A percentile compares a stretch with the other conserved stretches of the same genome.
Evolutionary conservation across 2,888 invertebrate genomes (phyloP).

Genomic region (Epinotia brunnichana): DNA sequence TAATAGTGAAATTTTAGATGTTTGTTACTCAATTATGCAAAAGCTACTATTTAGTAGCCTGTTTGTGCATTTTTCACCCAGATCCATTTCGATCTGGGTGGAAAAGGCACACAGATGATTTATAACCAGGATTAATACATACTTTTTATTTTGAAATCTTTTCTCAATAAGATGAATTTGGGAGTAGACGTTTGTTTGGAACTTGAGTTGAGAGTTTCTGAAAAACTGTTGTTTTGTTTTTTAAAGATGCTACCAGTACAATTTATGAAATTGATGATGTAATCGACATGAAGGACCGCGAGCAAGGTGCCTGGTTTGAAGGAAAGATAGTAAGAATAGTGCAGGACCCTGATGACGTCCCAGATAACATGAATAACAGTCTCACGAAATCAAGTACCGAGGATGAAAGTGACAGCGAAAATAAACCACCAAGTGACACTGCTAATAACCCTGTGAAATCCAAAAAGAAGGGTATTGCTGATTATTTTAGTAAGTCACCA

Average conservation of each 20-base stretch:
- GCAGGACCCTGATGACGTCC: slow-evolving; percentile 56
- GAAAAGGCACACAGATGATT: too few relatives aligned
- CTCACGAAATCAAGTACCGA: slow-evolving; percentile 48
- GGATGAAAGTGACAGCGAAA: slow-evolving; percentile 61
- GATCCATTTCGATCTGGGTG: too few relatives aligned
- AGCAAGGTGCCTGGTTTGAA: slow-evolving; percentile 89
- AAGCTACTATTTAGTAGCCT: too few relatives aligned
- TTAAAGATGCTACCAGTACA: slow-evolving; percentile 72
- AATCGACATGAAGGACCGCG: slow-evolving; percentile 86
- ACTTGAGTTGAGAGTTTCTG: not conserved
- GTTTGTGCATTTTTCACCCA: too few relatives aligned
- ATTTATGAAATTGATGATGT: slow-evolving; percentile 85
- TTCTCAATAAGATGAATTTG: too few relatives aligned
- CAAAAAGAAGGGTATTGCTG: slow-evolving; percentile 60
- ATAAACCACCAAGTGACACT: slow-evolving; percentile 61
- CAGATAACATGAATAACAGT: slow-evolving; percentile 41
- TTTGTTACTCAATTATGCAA: too few relatives aligned
- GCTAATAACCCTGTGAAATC: slow-evolving; percentile 50
- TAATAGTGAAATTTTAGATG: too few relatives aligned
- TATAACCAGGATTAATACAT: too few relatives aligned
- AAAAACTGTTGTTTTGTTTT: slow-evolving; percentile 26
- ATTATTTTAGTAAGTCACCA: slow-evolving; percentile 62
- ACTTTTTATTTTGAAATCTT: too few relatives aligned
- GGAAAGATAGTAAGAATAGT: slow-evolving; percentile 85
- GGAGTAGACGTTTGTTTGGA: too few relatives aligned